Evolutionary conservation across 2,797 vertebrate species (phyloP), one percentile per base, ranked within the genome.

Genomic region (Apogon hyalosoma): DNA sequence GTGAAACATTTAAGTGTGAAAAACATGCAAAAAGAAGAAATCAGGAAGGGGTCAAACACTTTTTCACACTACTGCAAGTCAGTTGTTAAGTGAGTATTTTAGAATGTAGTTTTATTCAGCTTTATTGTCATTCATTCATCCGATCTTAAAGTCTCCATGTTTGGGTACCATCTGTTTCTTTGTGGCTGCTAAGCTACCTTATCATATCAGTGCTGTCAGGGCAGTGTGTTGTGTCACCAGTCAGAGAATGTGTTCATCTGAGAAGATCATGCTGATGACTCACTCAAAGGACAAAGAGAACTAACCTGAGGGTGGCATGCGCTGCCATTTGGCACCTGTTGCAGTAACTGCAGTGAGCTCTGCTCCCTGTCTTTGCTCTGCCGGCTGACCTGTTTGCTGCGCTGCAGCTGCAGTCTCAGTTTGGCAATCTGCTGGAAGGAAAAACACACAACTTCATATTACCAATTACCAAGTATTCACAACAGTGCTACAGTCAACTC

Each of bases 331-430:
- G 88, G 95, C 36, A 92, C 91, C 77, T 94, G 95, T 56, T 95
- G 95, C 52, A 77, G 81, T 62, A 94, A 94, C 81, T 95, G 94
- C 80, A 94, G 93, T 0, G 94, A 94, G 84, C 94, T 94, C 50
- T 93, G 91, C 64, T 97, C 97, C 48, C 95, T 94, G 75, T 98
- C 96, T 91, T 95, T 97, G 85, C 77, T 90, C 87, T 95, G 96
- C 39, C 96, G 94, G 79, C 92, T 93, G 46, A 94, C 95, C 85
- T 97, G 95, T 76, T 98, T 97, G 79, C 95, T 96, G 76, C 95
- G 95, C 69, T 97, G 97, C 31, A 99, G 94, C 81, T 98, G 96
- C 88, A 97, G 95, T 46, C 96, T 93, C 78, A 99, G 92, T 87
- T 98, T 98, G 86, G 96, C 95, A 73, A 99, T 99, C 96, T 99